Evolutionary conservation across 92 coral and sea anemone genomes (phyloP).

Genomic region (Pocillopora grandis): DNA sequence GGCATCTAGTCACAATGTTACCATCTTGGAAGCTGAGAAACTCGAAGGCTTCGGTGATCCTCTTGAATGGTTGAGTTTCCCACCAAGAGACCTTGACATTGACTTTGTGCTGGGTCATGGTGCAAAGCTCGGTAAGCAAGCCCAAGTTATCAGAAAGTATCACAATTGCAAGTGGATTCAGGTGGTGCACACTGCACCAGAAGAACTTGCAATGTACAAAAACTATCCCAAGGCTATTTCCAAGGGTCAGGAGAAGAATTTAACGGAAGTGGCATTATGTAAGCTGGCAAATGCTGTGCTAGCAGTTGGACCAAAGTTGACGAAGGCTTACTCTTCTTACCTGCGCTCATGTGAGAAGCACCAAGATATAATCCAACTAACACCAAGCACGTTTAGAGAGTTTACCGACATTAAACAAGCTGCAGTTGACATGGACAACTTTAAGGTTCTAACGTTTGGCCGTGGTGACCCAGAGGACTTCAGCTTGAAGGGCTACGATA

Average conservation of each 20-base stretch:
- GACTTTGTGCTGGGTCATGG: constrained; percentile 7
- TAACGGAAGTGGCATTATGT: constrained; percentile 16
- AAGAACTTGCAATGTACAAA: constrained; percentile 7
- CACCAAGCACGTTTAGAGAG: not conserved
- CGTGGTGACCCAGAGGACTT: constrained; percentile 21
- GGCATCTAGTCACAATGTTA: not conserved
- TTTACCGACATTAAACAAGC: not conserved
- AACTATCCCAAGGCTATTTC: constrained; percentile 5
- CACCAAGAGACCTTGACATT: constrained; percentile 6
- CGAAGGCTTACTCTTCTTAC: not conserved
- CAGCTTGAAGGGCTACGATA: constrained; percentile 33
- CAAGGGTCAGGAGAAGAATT: constrained; percentile 8
- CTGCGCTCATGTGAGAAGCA: not conserved
- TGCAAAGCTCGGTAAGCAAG: constrained; percentile 6
- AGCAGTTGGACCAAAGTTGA: constrained; percentile 32
- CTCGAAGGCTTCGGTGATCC: not conserved
- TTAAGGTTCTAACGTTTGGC: constrained; percentile 8
- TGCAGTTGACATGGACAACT: not conserved
- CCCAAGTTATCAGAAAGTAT: not conserved
- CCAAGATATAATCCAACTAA: not conserved
- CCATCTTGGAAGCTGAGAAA: not conserved
- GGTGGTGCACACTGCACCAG: constrained; percentile 8
- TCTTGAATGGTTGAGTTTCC: not conserved
- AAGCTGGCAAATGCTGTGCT: constrained; percentile 19
- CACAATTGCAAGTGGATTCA: constrained; percentile 7